These are phyloP conservation scores for Paraplagusia blochii DNA, from an alignment of 2,113 vertebrate species.

Conservation along the genomic window DNA sequence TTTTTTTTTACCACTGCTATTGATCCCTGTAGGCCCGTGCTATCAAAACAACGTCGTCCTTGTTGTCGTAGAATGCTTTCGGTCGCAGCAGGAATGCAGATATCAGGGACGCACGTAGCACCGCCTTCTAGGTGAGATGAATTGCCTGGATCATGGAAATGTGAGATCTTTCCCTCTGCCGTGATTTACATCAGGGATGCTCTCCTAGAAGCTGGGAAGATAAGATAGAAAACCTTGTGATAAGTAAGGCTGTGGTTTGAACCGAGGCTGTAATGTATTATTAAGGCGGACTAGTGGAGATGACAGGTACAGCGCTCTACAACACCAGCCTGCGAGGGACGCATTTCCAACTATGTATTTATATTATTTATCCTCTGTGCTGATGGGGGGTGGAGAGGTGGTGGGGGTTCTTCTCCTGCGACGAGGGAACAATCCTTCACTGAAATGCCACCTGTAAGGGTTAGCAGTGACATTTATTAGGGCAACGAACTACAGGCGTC, in stretches of 20 bases:
- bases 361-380: background rate
- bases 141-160: slow-evolving; percentile 46
- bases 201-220: slow-evolving; percentile 27
- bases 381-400: no score
- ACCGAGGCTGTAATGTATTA: slow-evolving; percentile 7
- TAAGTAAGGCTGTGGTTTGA: slow-evolving; percentile 29
- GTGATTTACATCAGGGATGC: slow-evolving; percentile 42
- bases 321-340: background rate
- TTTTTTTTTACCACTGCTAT: background rate
- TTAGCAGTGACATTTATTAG: background rate
- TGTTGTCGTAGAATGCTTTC: slow-evolving; percentile 15
- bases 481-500: background rate
- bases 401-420: background rate
- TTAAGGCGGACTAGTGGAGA: slow-evolving; percentile 2
- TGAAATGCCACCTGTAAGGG: background rate
- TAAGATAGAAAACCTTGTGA: slow-evolving; percentile 33
- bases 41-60: slow-evolving; percentile 27
- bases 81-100: slow-evolving; percentile 22
- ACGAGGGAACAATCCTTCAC: background rate
- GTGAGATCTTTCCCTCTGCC: slow-evolving; percentile 45
- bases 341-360: background rate
- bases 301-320: slow-evolving; percentile 5
- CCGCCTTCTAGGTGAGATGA: slow-evolving; percentile 39
- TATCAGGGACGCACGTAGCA: slow-evolving; percentile 32
- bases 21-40: slow-evolving; percentile 7